Conservation (phyloP, 1,140 invertebrate species). For the Drosophila tropicalis region DNA sequence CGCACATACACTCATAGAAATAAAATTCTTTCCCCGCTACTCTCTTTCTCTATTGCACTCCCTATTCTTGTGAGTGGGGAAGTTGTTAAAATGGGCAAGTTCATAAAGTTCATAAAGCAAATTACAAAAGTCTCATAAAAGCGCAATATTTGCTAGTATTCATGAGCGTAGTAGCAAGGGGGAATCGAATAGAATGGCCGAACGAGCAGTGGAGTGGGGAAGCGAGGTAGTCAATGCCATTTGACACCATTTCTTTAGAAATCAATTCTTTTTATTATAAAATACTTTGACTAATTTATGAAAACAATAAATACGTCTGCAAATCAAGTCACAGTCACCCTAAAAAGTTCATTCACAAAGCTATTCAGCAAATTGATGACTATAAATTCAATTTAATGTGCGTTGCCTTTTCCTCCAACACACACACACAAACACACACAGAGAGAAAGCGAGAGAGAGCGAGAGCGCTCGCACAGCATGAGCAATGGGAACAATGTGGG, state of each 20-base stretch:
- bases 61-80: neutral
- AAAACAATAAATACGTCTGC: constrained; percentile 75
- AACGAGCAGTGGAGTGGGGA: neutral
- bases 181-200: neutral
- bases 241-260: constrained; percentile 63
- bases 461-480: constrained; percentile 3
- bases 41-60: too few species aligned
- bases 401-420: constrained; percentile 66
- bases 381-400: constrained; percentile 81
- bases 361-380: constrained; percentile 79
- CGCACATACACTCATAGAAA: too few species aligned
- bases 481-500: constrained; percentile 2
- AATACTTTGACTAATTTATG: constrained; percentile 79
- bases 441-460: constrained; percentile 19
- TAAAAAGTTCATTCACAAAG: constrained; percentile 78
- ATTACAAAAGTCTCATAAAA: constrained; percentile 69
- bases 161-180: neutral
- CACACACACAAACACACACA: constrained; percentile 22
- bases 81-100: constrained; percentile 33
- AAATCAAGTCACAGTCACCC: constrained; percentile 67
- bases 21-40: neutral
- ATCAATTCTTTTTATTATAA: constrained; percentile 74
- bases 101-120: constrained; percentile 75
- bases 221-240: constrained; percentile 15
- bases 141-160: constrained; percentile 38